Evolutionary conservation across 2,888 invertebrate species (phyloP).

Genomic region (Ophonus ardosiacus): DNA sequence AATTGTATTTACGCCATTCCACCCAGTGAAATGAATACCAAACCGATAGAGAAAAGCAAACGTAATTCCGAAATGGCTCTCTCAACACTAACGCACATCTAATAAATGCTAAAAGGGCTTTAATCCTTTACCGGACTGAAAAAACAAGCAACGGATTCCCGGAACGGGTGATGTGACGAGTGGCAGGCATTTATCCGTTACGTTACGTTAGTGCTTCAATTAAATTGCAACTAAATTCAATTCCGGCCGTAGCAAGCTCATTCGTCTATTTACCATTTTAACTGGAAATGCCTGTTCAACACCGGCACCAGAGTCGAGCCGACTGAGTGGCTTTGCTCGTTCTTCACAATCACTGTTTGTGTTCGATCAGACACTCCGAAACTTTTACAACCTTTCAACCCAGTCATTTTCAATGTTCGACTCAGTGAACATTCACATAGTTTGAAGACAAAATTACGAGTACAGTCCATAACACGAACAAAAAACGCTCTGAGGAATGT

Average conservation of each 20-base stretch:
- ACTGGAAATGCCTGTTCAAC: slow-evolving; percentile 41
- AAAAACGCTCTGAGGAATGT: no score
- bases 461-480: no score
- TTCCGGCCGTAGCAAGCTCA: slow-evolving; percentile 21
- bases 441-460: neutral
- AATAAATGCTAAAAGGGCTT: slow-evolving; percentile 30
- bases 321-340: slow-evolving; percentile 36
- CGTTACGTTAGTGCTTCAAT: slow-evolving; percentile 40
- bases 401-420: neutral
- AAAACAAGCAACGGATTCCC: neutral
- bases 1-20: neutral
- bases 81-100: neutral
- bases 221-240: slow-evolving; percentile 47
- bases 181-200: neutral
- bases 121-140: neutral
- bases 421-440: neutral
- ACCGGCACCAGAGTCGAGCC: neutral
- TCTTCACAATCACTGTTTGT: slow-evolving; percentile 14
- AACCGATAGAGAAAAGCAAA: neutral
- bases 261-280: slow-evolving; percentile 40
- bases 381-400: neutral
- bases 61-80: neutral
- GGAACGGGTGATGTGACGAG: slow-evolving; percentile 10
- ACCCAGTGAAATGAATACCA: neutral
- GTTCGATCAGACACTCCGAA: neutral